Conservation (phyloP, 2,113 vertebrate genomes). For the Rhinoptilus africanus region DNA sequence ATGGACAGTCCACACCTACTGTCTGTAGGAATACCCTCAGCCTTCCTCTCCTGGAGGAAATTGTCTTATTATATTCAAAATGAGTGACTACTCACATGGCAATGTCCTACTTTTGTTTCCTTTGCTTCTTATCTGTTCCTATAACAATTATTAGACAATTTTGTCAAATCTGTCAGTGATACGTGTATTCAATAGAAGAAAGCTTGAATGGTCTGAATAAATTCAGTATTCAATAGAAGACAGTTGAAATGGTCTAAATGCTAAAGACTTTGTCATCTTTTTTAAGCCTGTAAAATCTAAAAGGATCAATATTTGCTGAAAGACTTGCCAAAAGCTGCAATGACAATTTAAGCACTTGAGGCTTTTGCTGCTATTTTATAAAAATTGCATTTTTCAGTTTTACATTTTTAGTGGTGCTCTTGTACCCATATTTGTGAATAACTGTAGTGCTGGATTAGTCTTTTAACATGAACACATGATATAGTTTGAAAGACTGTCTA, state of each 20-base stretch:
- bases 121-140: background rate
- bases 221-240: background rate
- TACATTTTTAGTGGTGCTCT: conserved; percentile 14
- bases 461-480: conserved; percentile 24
- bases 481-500: background rate
- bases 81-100: background rate
- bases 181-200: background rate
- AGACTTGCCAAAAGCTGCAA: conserved; percentile 40
- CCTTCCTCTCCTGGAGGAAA: background rate
- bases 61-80: background rate
- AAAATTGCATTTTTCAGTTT: conserved; percentile 37
- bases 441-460: conserved; percentile 8
- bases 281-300: conserved; percentile 41
- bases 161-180: conserved; percentile 10
- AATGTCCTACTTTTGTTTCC: background rate
- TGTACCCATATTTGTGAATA: conserved; percentile 24
- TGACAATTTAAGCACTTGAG: background rate
- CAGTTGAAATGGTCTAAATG: conserved; percentile 26
- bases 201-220: conserved; percentile 27
- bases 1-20: background rate
- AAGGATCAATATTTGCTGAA: conserved; percentile 31
- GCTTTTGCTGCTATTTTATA: conserved; percentile 22
- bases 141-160: background rate
- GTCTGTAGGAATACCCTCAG: background rate
- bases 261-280: conserved; percentile 5